Evolutionary conservation across 2,797 vertebrate species (phyloP).

Genomic region (Parauchenoglanis ngamensis): DNA sequence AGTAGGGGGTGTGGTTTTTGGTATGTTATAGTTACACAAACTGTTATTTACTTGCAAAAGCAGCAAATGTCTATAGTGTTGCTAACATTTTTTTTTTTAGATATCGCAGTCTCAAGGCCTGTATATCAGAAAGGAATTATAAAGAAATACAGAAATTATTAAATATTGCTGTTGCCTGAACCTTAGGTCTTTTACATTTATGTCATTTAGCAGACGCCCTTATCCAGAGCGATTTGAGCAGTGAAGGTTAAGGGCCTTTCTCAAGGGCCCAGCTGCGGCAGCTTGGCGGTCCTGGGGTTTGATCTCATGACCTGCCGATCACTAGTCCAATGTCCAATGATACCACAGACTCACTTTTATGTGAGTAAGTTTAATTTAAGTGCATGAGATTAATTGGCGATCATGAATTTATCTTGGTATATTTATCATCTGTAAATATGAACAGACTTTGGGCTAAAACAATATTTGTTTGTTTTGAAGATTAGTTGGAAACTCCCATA

Average conservation of each 20-base stretch:
- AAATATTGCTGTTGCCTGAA: background rate
- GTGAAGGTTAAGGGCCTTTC: too few relatives aligned
- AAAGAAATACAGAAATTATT: background rate
- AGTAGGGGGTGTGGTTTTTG: conserved; percentile 71
- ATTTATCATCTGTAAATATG: conserved; percentile 57
- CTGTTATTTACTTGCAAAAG: conserved; percentile 34
- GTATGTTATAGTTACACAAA: conserved; percentile 62
- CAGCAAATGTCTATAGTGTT: conserved; percentile 16
- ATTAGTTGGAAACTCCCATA: conserved; percentile 12
- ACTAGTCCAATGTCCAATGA: too few relatives aligned
- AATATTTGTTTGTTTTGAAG: conserved; percentile 32
- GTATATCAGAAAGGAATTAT: background rate
- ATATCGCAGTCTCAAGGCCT: background rate
- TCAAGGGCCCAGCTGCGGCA: too few relatives aligned
- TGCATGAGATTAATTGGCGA: too few relatives aligned
- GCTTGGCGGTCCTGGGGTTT: too few relatives aligned
- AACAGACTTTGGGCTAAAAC: background rate
- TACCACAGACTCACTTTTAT: too few relatives aligned
- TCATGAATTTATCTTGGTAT: too few relatives aligned
- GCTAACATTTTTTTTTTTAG: background rate
- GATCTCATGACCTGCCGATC: too few relatives aligned
- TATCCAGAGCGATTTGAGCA: too few relatives aligned
- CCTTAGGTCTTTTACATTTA: background rate
- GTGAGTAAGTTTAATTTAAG: too few relatives aligned
- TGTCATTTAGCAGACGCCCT: too few relatives aligned